These are phyloP conservation scores for Escarpia spicata DNA, from an alignment of 2,888 invertebrate species.

Conservation along the genomic window DNA sequence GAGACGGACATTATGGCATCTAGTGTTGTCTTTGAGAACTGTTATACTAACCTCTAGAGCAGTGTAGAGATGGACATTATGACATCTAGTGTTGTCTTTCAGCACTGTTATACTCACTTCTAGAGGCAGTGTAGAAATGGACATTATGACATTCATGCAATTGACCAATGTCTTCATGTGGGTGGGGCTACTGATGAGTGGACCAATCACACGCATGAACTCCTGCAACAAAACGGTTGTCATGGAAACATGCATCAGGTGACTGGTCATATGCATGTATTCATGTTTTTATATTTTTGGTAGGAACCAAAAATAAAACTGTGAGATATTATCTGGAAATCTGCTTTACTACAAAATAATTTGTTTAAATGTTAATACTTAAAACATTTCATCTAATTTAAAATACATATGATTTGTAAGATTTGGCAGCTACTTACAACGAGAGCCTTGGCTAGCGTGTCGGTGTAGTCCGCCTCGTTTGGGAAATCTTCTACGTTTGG, in stretches of 20 bases:
- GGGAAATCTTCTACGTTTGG: slow-evolving; percentile 53
- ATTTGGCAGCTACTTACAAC: slow-evolving; percentile 49
- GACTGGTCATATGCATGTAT: neutral
- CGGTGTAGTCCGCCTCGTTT: slow-evolving; percentile 52
- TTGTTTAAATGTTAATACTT: no score
- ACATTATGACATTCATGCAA: slow-evolving; percentile 56
- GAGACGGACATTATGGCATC: no score
- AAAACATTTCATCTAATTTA: no score
- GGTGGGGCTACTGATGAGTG: slow-evolving; percentile 53
- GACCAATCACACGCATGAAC: slow-evolving; percentile 53
- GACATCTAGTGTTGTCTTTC: no score
- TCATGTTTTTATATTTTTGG: neutral
- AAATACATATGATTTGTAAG: no score
- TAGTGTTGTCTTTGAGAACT: no score
- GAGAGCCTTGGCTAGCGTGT: slow-evolving; percentile 51
- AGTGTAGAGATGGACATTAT: no score
- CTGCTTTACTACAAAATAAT: no score
- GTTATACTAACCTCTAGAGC: no score
- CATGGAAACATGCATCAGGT: neutral
- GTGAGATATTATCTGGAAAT: neutral
- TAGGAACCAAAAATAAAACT: neutral
- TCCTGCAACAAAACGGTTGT: slow-evolving; percentile 44
- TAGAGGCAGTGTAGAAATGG: slow-evolving; percentile 54
- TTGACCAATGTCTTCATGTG: slow-evolving; percentile 57
- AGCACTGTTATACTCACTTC: slow-evolving; percentile 37